phyloP scores from a whole-genome alignment of 2,797 vertebrate genomes.

The Bucorvus abyssinicus region DNA sequence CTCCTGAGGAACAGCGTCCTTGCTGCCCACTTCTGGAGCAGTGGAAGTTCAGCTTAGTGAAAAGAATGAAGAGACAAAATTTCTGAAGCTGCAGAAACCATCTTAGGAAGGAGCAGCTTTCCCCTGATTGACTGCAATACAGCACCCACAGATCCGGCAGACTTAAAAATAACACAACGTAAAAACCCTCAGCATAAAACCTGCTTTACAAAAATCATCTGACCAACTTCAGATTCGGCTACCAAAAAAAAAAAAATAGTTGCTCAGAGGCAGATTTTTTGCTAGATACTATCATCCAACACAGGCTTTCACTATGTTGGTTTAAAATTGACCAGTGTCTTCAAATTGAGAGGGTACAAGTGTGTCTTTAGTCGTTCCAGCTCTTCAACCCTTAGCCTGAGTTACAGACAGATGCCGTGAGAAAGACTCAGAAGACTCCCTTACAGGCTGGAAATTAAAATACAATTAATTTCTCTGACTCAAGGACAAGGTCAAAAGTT shows the following conservation, averaged over 20 bases:
- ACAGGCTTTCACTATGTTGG: neutral
- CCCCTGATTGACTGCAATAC: neutral
- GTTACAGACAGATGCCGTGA: neutral
- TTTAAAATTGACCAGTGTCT: neutral
- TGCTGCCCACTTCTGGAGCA: neutral
- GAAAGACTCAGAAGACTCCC: neutral
- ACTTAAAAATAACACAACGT: constrained; percentile 21
- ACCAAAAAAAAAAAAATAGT: neutral
- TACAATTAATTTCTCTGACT: neutral
- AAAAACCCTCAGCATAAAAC: neutral
- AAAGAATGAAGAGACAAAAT: neutral
- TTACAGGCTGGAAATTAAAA: neutral
- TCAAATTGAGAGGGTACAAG: neutral
- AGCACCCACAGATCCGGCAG: constrained; percentile 11
- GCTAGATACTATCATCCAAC: neutral
- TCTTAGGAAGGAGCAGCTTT: constrained; percentile 9
- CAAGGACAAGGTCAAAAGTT: neutral
- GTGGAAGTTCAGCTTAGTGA: neutral
- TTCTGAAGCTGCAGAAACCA: neutral
- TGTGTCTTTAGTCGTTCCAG: neutral
- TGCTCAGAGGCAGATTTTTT: neutral
- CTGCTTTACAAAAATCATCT: neutral
- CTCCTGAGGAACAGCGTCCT: neutral
- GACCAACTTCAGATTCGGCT: neutral
- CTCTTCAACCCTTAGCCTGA: neutral